These are phyloP conservation scores for Dendrophyllia cribrosa DNA, from an alignment of 64 coral and sea anemone genomes.

Conservation along the genomic window DNA sequence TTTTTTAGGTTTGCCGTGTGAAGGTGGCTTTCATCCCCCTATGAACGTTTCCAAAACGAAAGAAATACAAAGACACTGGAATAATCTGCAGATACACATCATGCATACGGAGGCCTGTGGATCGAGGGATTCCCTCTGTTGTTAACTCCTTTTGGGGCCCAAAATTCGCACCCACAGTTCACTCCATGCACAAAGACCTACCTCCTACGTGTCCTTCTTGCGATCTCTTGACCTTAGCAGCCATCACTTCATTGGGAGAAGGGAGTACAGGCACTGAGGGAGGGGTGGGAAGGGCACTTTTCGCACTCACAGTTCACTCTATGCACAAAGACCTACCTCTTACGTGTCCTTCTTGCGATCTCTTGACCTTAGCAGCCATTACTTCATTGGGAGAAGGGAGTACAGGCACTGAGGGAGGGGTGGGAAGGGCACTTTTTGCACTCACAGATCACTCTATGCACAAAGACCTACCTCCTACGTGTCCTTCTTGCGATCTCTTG, in stretches of 20 bases:
- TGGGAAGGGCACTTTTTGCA: neutral
- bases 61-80: no score
- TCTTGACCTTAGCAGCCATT: conserved; percentile 48
- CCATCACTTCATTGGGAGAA: conserved; percentile 53
- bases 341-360: conserved; percentile 20
- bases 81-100: no score
- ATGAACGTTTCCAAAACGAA: no score
- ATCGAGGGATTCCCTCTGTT: no score
- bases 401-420: conserved; percentile 18
- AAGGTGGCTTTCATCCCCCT: no score
- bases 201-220: conserved; percentile 25
- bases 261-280: conserved; percentile 52
- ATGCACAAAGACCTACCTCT: neutral
- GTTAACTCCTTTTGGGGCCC: neutral
- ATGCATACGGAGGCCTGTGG: no score
- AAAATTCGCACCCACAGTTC: no score
- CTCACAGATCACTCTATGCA: no score
- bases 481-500: conserved; percentile 54
- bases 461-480: neutral
- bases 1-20: no score
- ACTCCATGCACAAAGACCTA: neutral
- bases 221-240: conserved; percentile 46
- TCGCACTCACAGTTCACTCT: no score
- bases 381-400: conserved; percentile 63
- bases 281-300: neutral